Base-by-base conservation (phyloP, 1,140 invertebrate species). In the Ips typographus region DNA sequence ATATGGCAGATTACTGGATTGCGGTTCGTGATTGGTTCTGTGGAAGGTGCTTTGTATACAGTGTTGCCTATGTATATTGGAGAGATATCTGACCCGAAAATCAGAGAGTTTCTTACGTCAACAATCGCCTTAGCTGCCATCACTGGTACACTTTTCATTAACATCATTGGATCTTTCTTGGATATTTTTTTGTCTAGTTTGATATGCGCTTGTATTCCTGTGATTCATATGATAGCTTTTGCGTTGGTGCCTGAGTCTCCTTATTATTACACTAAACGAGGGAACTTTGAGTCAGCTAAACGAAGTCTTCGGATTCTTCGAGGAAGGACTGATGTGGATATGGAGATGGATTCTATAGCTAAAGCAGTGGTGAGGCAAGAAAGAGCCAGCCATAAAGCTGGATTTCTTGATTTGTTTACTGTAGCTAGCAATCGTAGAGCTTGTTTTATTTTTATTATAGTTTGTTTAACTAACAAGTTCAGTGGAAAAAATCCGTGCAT, bases 241-340 rank as follows among this genome's bases (percentile, higher is more conserved):
- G 85, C 91, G 68, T 78, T 89, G 37, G 91, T 95, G 57, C 94
- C 94, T 0, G 94, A 97, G 81, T 95, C 94, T 0, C 94, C 94
- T 1, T 87, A 93, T 62, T 96, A 93, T 90, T 92, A 89, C 77
- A 86, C 94, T n/a, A 88, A 89, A 2, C 91, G 89, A 1, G 84
- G 84, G 2, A 86, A 89, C 38, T 84, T 86, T 56, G 87, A 91
- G 69, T 86, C 87, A 55, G 94, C 94, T 0, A 82, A 86, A 40
- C 88, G 89, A 74, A 84, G 92, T 2, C 79, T 97, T 3, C 81
- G 88, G 67, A 92, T 91, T 88, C 79, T 96, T 4, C 85, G 94
- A 67, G 91, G 93, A 63, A 88, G 85, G 69, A 84, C 86, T 0
- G 89, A 95, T 76, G 88, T 95, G n/a, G 85, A 89, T 49, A 86